Conservation (phyloP, 2,113 vertebrate genomes). For the Fregata magnificens region DNA sequence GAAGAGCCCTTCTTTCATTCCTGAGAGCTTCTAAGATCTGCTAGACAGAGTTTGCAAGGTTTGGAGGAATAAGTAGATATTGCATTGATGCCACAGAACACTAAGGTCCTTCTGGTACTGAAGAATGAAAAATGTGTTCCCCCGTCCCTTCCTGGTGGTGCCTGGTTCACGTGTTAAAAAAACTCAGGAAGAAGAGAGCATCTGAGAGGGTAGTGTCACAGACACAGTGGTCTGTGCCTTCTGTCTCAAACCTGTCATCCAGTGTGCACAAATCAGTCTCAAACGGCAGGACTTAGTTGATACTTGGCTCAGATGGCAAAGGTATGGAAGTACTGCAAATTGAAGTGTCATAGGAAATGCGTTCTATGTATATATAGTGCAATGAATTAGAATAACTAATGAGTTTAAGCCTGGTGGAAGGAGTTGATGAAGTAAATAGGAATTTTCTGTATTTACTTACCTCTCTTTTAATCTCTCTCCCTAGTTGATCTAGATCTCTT, state of each 20-base stretch:
- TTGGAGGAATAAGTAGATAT: neutral
- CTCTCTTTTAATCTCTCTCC: constrained; percentile 1
- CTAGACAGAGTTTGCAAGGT: neutral
- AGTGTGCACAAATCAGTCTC: neutral
- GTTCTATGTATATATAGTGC: neutral
- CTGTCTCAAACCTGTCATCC: neutral
- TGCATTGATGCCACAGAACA: neutral
- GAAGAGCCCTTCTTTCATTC: neutral
- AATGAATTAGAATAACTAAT: neutral
- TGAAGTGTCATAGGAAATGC: neutral
- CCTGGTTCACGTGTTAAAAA: neutral
- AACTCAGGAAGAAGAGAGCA: neutral
- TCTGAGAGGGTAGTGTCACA: neutral
- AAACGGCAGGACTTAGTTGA: neutral
- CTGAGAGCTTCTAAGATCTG: neutral
- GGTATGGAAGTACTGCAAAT: neutral
- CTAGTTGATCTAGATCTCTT: neutral
- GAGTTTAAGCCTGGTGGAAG: neutral
- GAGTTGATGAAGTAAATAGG: neutral
- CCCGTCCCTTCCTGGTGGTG: neutral
- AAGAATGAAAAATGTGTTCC: neutral
- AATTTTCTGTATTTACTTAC: neutral
- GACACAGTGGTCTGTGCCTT: neutral
- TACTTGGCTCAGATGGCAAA: neutral
- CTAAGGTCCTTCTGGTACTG: neutral